These are phyloP conservation scores for Archivesica marissinica DNA, from an alignment of 1,140 invertebrate species.

Conservation along the genomic window DNA sequence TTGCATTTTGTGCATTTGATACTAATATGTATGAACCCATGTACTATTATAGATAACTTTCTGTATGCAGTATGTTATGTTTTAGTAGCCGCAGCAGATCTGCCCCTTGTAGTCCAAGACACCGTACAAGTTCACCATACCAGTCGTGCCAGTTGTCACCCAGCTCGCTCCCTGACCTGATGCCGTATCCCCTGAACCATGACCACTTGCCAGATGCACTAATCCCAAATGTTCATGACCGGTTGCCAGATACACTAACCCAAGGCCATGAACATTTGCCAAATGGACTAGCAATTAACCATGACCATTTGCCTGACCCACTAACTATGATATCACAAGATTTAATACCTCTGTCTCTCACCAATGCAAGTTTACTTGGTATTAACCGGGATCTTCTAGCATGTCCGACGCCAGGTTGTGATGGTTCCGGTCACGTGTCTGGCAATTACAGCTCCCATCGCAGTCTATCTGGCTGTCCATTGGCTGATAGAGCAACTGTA, in stretches of 20 bases:
- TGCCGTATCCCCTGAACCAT: too few species aligned
- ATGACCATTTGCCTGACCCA: neutral
- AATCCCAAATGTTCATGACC: too few species aligned
- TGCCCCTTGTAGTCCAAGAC: constrained; percentile 35
- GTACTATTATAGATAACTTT: neutral
- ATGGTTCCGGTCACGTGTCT: constrained; percentile 86
- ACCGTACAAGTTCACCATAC: neutral
- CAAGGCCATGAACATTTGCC: too few species aligned
- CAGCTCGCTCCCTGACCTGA: neutral
- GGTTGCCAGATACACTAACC: too few species aligned
- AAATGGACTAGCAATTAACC: neutral
- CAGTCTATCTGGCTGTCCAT: constrained; percentile 90
- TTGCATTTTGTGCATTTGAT: too few species aligned
- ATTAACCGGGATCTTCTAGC: constrained; percentile 84
- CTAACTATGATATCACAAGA: neutral
- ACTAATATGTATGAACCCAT: neutral
- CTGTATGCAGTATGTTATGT: constrained; percentile 5
- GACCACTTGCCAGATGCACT: too few species aligned
- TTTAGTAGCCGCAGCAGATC: constrained; percentile 20
- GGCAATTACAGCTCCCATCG: constrained; percentile 91
- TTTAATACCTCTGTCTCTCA: constrained; percentile 16
- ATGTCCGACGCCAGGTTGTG: constrained; percentile 84
- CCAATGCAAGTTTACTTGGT: constrained; percentile 3
- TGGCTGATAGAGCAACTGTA: constrained; percentile 86
- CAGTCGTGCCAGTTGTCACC: neutral